These are phyloP conservation scores for Arrhamphus sclerolepis DNA, from an alignment of 2,797 vertebrate genomes.

Conservation along the genomic window DNA sequence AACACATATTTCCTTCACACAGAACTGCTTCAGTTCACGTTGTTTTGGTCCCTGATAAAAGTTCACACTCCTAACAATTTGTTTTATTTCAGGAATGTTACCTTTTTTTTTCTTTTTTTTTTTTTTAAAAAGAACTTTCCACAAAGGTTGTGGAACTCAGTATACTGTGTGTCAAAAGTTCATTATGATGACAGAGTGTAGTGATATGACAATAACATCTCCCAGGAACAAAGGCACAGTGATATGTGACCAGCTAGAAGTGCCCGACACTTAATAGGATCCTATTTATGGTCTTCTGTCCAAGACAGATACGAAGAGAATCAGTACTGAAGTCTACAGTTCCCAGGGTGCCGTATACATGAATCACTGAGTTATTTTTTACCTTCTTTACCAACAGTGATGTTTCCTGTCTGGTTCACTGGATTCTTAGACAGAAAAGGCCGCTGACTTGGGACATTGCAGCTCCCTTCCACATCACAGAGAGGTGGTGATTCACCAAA, in stretches of 20 bases:
- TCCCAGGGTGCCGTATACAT: background rate
- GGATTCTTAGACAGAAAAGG: slow-evolving; percentile 55
- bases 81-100: too few species aligned
- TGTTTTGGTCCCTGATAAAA: too few species aligned
- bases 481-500: slow-evolving; percentile 15
- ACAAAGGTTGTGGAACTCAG: background rate
- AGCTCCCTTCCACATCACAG: slow-evolving; percentile 66
- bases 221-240: too few species aligned
- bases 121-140: background rate
- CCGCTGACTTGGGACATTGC: slow-evolving; percentile 41
- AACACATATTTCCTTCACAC: too few species aligned
- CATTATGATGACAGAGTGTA: too few species aligned
- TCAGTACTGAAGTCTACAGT: background rate
- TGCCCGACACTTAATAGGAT: background rate
- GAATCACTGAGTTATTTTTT: background rate
- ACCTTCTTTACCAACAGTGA: slow-evolving; percentile 57
- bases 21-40: too few species aligned
- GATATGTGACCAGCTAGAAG: too few species aligned
- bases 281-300: slow-evolving; percentile 4
- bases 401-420: slow-evolving; percentile 60
- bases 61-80: too few species aligned
- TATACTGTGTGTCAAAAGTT: too few species aligned
- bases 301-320: slow-evolving; percentile 2
- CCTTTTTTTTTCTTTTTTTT: too few species aligned
- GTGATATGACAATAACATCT: too few species aligned